Evolutionary conservation across 2,113 vertebrate genomes (phyloP).

Genomic region (Tapirus terrestris): DNA sequence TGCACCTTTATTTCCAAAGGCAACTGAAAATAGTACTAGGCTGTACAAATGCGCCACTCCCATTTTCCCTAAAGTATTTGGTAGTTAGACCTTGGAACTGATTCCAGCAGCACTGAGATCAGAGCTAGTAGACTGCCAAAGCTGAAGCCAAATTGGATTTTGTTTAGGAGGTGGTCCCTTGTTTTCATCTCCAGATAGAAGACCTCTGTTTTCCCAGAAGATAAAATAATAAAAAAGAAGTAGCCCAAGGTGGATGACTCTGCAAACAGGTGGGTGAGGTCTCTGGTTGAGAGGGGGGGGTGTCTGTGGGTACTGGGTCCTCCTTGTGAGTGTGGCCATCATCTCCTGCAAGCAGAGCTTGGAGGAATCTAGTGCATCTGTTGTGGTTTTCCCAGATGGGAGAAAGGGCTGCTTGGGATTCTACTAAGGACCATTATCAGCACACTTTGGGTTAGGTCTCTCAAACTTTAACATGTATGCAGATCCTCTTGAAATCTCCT

Average conservation of each 20-base stretch:
- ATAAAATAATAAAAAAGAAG: background rate
- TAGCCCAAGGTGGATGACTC: background rate
- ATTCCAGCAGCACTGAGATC: background rate
- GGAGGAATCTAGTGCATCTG: background rate
- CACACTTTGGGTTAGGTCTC: background rate
- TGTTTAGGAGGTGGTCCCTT: background rate
- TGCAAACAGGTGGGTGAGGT: background rate
- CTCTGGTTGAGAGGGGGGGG: background rate
- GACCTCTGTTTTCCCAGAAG: background rate
- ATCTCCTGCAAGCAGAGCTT: background rate
- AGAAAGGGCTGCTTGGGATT: background rate
- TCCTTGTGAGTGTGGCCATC: background rate
- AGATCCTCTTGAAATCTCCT: background rate
- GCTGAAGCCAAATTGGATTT: background rate
- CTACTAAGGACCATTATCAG: background rate
- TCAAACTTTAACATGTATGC: background rate
- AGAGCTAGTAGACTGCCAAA: background rate
- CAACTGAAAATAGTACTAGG: background rate
- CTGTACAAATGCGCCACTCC: too few relatives aligned
- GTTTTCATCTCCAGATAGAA: background rate
- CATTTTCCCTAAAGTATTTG: background rate
- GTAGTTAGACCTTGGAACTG: background rate
- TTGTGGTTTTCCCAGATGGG: background rate
- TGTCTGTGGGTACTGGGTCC: background rate
- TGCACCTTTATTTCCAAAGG: background rate